These are phyloP conservation scores for Macaria liturata DNA, from an alignment of 2,888 invertebrate species.

Conservation along the genomic window DNA sequence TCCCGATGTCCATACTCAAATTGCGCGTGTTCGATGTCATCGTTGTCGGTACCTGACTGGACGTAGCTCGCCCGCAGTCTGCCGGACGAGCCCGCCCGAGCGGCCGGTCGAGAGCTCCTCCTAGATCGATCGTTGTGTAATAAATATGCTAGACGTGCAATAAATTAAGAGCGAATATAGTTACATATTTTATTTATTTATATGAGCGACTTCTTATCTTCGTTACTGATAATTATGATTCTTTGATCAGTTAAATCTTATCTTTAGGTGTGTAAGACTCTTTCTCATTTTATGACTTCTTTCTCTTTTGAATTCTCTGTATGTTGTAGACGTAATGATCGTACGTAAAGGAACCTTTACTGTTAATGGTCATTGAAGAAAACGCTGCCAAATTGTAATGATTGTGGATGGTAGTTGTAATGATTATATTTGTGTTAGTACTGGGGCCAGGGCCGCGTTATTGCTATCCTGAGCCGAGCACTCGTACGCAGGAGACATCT, in stretches of 20 bases:
- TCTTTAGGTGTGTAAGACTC: slow-evolving; percentile 7
- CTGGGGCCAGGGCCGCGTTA: slow-evolving; percentile 19
- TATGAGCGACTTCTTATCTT: slow-evolving; percentile 19
- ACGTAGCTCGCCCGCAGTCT: no score
- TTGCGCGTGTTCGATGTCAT: slow-evolving; percentile 22
- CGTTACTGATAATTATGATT: slow-evolving; percentile 10
- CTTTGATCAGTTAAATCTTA: neutral
- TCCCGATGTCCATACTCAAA: slow-evolving; percentile 21
- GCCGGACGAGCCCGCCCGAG: no score
- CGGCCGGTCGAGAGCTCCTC: no score
- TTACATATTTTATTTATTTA: slow-evolving; percentile 23
- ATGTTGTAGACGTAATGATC: neutral
- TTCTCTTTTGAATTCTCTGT: neutral
- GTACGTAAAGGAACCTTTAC: neutral
- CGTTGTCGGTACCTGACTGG: slow-evolving; percentile 23
- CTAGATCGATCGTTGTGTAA: slow-evolving; percentile 15
- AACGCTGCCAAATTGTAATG: slow-evolving; percentile 26
- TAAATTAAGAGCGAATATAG: slow-evolving; percentile 25
- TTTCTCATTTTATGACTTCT: slow-evolving; percentile 9
- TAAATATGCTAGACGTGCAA: slow-evolving; percentile 29
- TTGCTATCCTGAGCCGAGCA: neutral
- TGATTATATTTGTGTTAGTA: slow-evolving; percentile 12
- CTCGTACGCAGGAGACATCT: no score
- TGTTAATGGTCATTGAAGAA: slow-evolving; percentile 13
- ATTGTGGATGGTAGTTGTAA: slow-evolving; percentile 6